Percentiles rank a stretch among this genome's conserved stretches.
Conservation (phyloP, 1,140 invertebrate species). For the Drosophila busckii region DNA sequence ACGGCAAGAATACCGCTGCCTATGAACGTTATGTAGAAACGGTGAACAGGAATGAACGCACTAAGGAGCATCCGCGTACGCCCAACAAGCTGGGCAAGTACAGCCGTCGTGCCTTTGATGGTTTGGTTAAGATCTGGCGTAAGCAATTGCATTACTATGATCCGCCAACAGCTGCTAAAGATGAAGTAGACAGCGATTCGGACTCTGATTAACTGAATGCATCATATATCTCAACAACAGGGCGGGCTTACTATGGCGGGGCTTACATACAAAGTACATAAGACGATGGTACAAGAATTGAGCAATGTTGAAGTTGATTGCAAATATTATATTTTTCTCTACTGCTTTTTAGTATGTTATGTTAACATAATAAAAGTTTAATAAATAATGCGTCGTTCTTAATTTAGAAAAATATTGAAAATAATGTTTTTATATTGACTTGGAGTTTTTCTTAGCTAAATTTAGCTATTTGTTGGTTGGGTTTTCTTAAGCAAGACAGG, state of each 20-base stretch:
- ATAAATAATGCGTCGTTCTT: conserved; percentile 63
- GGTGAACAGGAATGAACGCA: conserved; percentile 83
- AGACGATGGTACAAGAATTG: conserved; percentile 37
- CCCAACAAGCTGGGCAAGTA: conserved; percentile 93
- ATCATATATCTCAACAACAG: conserved; percentile 3
- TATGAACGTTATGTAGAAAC: conserved; percentile 88
- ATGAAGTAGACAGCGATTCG: conserved; percentile 39
- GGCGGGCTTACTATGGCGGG: conserved; percentile 9
- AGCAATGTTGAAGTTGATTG: conserved; percentile 20
- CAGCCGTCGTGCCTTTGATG: conserved; percentile 94
- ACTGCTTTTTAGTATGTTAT: conserved; percentile 28
- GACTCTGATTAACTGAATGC: conserved; percentile 63
- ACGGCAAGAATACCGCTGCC: conserved; percentile 94
- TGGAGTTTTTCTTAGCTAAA: neutral
- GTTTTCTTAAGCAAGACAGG: too few relatives aligned
- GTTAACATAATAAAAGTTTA: conserved; percentile 44
- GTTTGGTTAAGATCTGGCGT: conserved; percentile 91
- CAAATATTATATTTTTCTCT: neutral
- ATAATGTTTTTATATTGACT: neutral
- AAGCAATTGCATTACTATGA: conserved; percentile 92
- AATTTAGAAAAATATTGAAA: conserved; percentile 9
- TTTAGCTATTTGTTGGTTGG: too few relatives aligned
- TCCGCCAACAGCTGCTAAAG: conserved; percentile 77
- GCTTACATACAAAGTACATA: conserved; percentile 10
- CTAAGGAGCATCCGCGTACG: conserved; percentile 88